Conservation (phyloP, 2,888 invertebrate species). For the Mechanitis messenoides region DNA sequence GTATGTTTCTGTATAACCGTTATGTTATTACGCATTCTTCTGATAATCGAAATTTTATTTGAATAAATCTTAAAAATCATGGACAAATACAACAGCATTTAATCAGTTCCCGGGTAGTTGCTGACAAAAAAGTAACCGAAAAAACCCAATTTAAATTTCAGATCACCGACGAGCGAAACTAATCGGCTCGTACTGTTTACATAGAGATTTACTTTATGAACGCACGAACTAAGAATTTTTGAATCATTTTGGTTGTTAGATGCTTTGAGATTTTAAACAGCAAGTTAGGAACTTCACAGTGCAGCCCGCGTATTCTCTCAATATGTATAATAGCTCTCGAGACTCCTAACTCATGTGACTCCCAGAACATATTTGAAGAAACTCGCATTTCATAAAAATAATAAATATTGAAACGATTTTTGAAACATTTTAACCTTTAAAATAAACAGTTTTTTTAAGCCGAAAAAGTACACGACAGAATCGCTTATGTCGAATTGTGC, state of each 20-base stretch:
- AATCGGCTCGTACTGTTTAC: conserved; percentile 62
- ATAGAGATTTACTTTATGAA: conserved; percentile 60
- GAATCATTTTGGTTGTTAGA: conserved; percentile 26
- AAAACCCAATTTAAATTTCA: conserved; percentile 68
- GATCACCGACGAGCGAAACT: conserved; percentile 60
- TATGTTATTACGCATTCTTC: not conserved
- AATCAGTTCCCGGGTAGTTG: conserved; percentile 40
- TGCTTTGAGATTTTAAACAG: not conserved
- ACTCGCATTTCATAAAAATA: no score
- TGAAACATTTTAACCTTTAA: no score
- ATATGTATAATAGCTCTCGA: no score
- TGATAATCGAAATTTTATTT: not conserved
- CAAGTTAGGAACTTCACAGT: conserved; percentile 6
- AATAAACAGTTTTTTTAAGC: no score
- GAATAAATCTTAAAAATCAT: not conserved
- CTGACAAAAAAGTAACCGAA: conserved; percentile 54
- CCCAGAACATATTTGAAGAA: no score
- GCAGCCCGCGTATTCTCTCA: not conserved
- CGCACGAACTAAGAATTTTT: conserved; percentile 62
- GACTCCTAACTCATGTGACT: no score
- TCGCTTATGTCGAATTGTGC: not conserved
- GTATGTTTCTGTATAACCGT: not conserved
- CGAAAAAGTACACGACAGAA: not conserved
- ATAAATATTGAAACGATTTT: no score
- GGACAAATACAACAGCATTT: conserved; percentile 15